These are phyloP conservation scores for Naso thynnoides DNA, from an alignment of 2,797 vertebrate species.

Conservation along the genomic window DNA sequence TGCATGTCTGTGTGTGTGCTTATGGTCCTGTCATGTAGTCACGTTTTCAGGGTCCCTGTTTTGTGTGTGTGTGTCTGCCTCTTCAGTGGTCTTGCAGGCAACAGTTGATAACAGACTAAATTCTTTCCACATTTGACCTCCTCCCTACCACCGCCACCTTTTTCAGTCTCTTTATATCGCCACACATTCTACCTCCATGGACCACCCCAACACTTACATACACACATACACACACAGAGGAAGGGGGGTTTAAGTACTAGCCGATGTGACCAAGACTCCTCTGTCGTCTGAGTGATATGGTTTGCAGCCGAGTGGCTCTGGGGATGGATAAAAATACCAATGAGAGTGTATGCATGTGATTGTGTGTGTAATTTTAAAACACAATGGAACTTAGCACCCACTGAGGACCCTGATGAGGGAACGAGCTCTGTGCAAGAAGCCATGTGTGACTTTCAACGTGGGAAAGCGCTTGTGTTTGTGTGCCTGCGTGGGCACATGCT, in stretches of 20 bases:
- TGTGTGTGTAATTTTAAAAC: slow-evolving; percentile 64
- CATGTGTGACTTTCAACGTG: slow-evolving; percentile 37
- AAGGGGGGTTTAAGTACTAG: slow-evolving; percentile 66
- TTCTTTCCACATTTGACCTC: slow-evolving; percentile 77
- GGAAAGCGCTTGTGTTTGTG: slow-evolving; percentile 24
- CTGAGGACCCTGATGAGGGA: slow-evolving; percentile 48
- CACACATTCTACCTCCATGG: slow-evolving; percentile 59
- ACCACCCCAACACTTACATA: slow-evolving; percentile 53
- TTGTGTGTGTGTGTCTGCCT: slow-evolving; percentile 12
- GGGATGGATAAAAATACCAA: slow-evolving; percentile 81
- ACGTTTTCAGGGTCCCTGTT: slow-evolving; percentile 62
- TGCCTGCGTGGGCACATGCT: slow-evolving; percentile 22
- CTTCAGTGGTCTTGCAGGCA: slow-evolving; percentile 63
- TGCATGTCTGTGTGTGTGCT: slow-evolving; percentile 26
- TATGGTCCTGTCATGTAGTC: slow-evolving; percentile 62
- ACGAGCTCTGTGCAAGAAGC: slow-evolving; percentile 44
- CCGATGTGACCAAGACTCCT: slow-evolving; percentile 71
- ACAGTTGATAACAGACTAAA: slow-evolving; percentile 77
- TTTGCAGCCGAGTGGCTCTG: slow-evolving; percentile 74
- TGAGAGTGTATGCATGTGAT: slow-evolving; percentile 60
- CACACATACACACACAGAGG: not conserved
- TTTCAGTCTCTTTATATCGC: slow-evolving; percentile 68
- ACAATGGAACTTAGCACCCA: slow-evolving; percentile 71
- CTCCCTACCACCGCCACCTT: slow-evolving; percentile 39
- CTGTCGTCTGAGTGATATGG: slow-evolving; percentile 79